phyloP scores from a whole-genome alignment of 2,797 vertebrate genomes.

The Rhinatrema bivittatum region DNA sequence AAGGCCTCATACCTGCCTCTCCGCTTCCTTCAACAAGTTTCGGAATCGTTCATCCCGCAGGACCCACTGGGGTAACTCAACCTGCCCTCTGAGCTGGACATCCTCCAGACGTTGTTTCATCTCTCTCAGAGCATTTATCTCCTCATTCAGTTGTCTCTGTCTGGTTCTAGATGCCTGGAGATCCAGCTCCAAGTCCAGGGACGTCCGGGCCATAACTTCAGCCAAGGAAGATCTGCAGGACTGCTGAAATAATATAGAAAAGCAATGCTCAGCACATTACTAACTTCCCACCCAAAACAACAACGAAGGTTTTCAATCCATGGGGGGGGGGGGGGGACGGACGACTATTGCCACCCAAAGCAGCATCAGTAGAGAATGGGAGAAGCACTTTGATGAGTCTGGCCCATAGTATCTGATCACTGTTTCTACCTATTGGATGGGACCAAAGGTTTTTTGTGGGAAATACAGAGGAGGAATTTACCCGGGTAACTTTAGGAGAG shows the following conservation, averaged over 20 bases:
- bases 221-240: constrained; percentile 85
- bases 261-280: too few relatives aligned
- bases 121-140: constrained; percentile 80
- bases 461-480: too few relatives aligned
- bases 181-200: constrained; percentile 99
- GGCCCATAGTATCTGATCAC: too few relatives aligned
- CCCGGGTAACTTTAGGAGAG: too few relatives aligned
- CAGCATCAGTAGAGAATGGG: too few relatives aligned
- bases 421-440: too few relatives aligned
- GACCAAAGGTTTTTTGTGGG: too few relatives aligned
- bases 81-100: constrained; percentile 65
- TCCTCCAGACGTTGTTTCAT: constrained; percentile 88
- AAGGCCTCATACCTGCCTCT: constrained; percentile 91
- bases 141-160: constrained; percentile 90
- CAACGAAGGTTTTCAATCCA: too few relatives aligned
- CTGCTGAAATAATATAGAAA: constrained; percentile 61
- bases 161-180: constrained; percentile 95
- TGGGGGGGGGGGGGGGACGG: too few relatives aligned
- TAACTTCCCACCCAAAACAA: too few relatives aligned
- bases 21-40: constrained; percentile 81
- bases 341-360: too few relatives aligned
- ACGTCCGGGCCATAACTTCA: constrained; percentile 88
- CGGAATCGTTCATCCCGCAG: constrained; percentile 86
- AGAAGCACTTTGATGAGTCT: too few relatives aligned
- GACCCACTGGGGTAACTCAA: constrained; percentile 83